phyloP scores from a whole-genome alignment of 2,113 vertebrate species.

The Esox niger region DNA sequence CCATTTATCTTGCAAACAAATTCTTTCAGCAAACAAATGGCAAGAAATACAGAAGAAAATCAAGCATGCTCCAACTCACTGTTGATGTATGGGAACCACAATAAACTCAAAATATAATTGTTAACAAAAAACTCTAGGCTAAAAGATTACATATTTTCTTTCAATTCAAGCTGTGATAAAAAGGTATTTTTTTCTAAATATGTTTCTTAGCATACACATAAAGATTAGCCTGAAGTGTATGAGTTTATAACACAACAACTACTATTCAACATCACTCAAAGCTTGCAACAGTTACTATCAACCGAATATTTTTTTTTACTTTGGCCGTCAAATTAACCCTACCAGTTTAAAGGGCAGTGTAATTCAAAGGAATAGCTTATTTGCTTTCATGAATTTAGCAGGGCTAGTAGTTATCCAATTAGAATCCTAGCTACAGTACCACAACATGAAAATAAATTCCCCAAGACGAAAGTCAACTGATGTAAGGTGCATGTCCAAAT shows the following conservation, averaged over 20 bases:
- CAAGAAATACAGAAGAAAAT: constrained; percentile 54
- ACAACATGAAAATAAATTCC: constrained; percentile 3
- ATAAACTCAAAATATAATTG: constrained; percentile 60
- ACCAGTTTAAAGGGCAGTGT: constrained; percentile 64
- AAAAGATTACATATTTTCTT: constrained; percentile 24
- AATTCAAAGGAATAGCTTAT: constrained; percentile 37
- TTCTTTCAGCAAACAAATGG: constrained; percentile 66
- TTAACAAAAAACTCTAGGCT: constrained; percentile 4
- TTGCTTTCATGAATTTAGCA: not conserved
- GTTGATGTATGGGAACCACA: constrained; percentile 52
- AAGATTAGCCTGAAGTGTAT: constrained; percentile 26
- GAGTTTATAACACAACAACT: constrained; percentile 43
- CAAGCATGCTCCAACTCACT: constrained; percentile 49
- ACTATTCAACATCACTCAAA: constrained; percentile 30
- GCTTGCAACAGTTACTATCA: constrained; percentile 28
- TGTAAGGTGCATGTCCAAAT: constrained; percentile 30
- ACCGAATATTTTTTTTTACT: constrained; percentile 26
- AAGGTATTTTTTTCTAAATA: not conserved
- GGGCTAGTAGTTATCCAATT: not conserved
- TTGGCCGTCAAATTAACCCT: constrained; percentile 13
- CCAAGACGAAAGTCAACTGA: constrained; percentile 30
- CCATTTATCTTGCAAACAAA: constrained; percentile 68
- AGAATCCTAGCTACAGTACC: not conserved
- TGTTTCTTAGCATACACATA: constrained; percentile 45
- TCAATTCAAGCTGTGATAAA: not conserved